phyloP scores from a whole-genome alignment of 2,888 invertebrate genomes.

The Acholoe squamosa region DNA sequence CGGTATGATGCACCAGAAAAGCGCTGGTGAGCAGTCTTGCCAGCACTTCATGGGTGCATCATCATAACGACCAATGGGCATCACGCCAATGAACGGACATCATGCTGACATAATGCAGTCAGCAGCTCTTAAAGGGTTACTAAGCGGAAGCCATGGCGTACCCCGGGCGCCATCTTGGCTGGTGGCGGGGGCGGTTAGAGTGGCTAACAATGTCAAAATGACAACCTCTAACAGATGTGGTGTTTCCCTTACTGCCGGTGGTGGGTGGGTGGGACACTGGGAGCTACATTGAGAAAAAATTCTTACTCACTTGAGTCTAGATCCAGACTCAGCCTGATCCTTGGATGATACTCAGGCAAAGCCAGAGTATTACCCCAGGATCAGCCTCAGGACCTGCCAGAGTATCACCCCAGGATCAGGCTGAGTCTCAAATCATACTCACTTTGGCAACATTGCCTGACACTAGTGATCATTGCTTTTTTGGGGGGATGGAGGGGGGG shows the following conservation, averaged over 20 bases:
- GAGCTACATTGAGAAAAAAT: neutral
- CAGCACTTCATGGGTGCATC: too few species aligned
- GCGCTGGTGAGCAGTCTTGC: too few species aligned
- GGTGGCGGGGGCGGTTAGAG: neutral
- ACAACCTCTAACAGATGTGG: neutral
- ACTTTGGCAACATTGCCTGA: too few species aligned
- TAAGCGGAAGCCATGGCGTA: neutral
- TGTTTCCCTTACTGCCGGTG: neutral
- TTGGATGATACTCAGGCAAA: too few species aligned
- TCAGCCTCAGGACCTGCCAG: too few species aligned
- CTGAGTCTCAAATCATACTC: too few species aligned
- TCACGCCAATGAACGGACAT: too few species aligned
- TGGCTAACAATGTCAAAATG: slow-evolving; percentile 10
- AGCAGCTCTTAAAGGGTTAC: neutral
- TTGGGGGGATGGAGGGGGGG: neutral
- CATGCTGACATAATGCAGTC: too few species aligned
- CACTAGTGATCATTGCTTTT: neutral
- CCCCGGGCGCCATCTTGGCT: neutral
- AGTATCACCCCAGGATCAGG: too few species aligned
- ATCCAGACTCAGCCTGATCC: neutral
- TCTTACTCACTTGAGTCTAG: neutral
- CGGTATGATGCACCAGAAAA: too few species aligned
- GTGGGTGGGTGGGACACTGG: neutral
- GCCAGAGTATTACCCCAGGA: too few species aligned
- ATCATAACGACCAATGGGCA: too few species aligned